A percentile compares a stretch with the other conserved stretches of the same genome.
Conservation (phyloP, 2,797 vertebrate genomes). For the Leucoraja ocellata region DNA sequence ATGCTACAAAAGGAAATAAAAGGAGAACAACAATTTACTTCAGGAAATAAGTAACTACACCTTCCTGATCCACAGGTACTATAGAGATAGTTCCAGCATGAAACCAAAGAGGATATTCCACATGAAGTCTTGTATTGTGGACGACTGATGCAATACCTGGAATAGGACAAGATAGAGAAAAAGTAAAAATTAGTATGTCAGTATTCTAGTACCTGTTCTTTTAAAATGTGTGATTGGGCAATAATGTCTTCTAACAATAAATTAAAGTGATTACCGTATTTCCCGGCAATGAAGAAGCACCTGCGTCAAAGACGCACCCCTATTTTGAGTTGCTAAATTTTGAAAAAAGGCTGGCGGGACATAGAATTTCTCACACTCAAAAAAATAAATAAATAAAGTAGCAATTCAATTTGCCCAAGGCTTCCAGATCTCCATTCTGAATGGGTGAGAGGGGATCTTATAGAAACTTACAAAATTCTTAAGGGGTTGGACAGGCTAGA, state of each 20-base stretch:
- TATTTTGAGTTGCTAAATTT: no score
- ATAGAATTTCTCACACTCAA: no score
- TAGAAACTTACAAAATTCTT: no score
- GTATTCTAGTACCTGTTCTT: background rate
- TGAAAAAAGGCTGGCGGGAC: no score
- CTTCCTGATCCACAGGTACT: slow-evolving; percentile 90
- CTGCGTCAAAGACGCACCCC: no score
- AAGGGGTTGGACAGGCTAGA: no score
- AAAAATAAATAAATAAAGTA: no score
- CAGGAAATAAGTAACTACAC: slow-evolving; percentile 54
- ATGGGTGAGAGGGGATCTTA: no score
- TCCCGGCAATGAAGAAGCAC: no score
- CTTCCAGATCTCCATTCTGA: no score
- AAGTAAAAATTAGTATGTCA: background rate
- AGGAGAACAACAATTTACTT: background rate
- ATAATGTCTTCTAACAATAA: background rate
- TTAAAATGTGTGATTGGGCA: background rate
- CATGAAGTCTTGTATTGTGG: slow-evolving; percentile 98
- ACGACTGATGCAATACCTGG: slow-evolving; percentile 94
- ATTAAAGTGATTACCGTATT: background rate
- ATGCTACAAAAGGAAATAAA: background rate
- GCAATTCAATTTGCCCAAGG: no score
- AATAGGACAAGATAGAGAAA: background rate
- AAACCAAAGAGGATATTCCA: slow-evolving; percentile 92
- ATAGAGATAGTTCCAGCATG: slow-evolving; percentile 97